phyloP scores from a whole-genome alignment of 2,797 vertebrate genomes.

The Poecilia wingei region DNA sequence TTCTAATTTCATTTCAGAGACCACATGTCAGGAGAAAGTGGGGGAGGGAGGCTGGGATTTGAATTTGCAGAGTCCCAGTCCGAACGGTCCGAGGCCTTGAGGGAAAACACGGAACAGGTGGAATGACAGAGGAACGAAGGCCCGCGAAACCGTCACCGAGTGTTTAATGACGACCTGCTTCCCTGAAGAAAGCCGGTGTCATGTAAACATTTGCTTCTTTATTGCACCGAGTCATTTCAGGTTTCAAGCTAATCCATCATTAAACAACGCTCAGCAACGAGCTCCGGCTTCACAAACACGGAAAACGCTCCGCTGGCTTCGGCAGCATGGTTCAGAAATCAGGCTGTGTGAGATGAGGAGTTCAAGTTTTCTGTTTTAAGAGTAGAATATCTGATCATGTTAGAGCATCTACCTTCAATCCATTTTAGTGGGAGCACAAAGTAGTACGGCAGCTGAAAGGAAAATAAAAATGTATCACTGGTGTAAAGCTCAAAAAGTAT shows the following conservation, averaged over 20 bases:
- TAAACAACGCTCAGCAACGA: background rate
- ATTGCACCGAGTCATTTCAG: slow-evolving; percentile 54
- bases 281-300: slow-evolving; percentile 25
- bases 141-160: slow-evolving; percentile 17
- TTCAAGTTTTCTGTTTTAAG: background rate
- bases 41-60: background rate
- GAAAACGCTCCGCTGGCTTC: background rate
- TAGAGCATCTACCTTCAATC: background rate
- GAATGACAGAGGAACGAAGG: slow-evolving; percentile 26
- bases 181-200: slow-evolving; percentile 12
- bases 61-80: slow-evolving; percentile 58
- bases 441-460: background rate
- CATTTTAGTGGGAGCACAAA: background rate
- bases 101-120: slow-evolving; percentile 55
- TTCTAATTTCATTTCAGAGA: slow-evolving; percentile 56
- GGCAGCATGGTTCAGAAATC: background rate
- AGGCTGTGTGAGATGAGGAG: background rate
- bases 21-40: slow-evolving; percentile 36
- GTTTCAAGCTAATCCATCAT: slow-evolving; percentile 14
- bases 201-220: slow-evolving; percentile 68
- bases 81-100: slow-evolving; percentile 47
- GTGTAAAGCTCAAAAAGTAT: background rate
- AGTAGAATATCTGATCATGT: background rate
- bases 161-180: slow-evolving; percentile 32
- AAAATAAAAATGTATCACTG: background rate